These are phyloP conservation scores for Papilio gigon DNA, from an alignment of 2,888 invertebrate genomes.

Conservation along the genomic window DNA sequence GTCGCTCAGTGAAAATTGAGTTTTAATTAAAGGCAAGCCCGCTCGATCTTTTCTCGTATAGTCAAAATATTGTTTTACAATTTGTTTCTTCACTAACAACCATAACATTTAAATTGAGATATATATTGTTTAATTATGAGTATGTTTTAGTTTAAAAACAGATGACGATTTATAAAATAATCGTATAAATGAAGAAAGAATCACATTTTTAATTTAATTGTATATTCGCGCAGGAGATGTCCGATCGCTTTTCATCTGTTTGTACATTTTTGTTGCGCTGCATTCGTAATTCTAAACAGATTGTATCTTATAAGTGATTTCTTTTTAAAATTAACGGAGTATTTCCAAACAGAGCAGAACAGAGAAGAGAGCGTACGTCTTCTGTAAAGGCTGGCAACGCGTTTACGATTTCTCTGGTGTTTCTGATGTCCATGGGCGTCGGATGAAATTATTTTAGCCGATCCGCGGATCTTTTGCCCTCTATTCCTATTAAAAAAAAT, in stretches of 20 bases:
- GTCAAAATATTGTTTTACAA: neutral
- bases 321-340: neutral
- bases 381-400: too few relatives aligned
- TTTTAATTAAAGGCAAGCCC: neutral
- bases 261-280: neutral
- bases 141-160: neutral
- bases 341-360: too few relatives aligned
- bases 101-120: neutral
- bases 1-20: neutral
- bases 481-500: too few relatives aligned
- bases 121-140: neutral
- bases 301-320: neutral
- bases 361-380: too few relatives aligned
- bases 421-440: too few relatives aligned
- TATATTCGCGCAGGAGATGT: neutral
- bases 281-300: neutral
- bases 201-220: neutral
- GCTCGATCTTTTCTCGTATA: neutral
- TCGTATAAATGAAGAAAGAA: neutral
- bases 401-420: too few relatives aligned
- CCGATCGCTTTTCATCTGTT: slow-evolving; percentile 1
- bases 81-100: neutral
- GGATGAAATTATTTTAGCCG: too few relatives aligned
- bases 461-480: too few relatives aligned
- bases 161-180: neutral